Evolutionary conservation across 1,140 invertebrate species (phyloP).

Genomic region (Philopotamus ludificatus): DNA sequence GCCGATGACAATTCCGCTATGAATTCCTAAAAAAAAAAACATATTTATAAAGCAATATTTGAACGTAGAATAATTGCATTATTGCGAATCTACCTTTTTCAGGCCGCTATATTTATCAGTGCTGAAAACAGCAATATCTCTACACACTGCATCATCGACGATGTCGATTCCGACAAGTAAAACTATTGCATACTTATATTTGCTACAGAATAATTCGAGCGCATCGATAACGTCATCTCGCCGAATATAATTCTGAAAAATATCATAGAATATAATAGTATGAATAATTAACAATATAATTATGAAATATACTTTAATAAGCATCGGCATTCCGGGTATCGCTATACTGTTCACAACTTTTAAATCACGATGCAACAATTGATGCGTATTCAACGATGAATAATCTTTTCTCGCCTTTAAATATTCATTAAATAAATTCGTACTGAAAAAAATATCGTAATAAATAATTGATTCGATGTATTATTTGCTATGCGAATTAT

Average conservation of each 20-base stretch:
- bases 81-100: background rate
- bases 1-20: background rate
- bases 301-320: conserved; percentile 38
- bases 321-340: conserved; percentile 46
- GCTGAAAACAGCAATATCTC: background rate
- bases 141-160: background rate
- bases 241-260: conserved; percentile 4
- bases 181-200: background rate
- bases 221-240: background rate
- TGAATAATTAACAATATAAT: conserved; percentile 3
- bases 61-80: background rate
- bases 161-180: conserved; percentile 2
- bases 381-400: conserved; percentile 42
- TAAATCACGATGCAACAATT: conserved; percentile 46
- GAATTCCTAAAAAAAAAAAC: background rate
- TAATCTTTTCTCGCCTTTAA: conserved; percentile 44
- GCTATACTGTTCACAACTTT: conserved; percentile 44
- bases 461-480: background rate
- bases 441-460: conserved; percentile 8
- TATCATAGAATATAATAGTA: background rate
- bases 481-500: background rate
- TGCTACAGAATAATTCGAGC: background rate
- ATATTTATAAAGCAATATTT: background rate
- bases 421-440: conserved; percentile 43
- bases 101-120: background rate